These are phyloP conservation scores for Halcyon senegalensis DNA, from an alignment of 2,113 vertebrate species.

Conservation along the genomic window DNA sequence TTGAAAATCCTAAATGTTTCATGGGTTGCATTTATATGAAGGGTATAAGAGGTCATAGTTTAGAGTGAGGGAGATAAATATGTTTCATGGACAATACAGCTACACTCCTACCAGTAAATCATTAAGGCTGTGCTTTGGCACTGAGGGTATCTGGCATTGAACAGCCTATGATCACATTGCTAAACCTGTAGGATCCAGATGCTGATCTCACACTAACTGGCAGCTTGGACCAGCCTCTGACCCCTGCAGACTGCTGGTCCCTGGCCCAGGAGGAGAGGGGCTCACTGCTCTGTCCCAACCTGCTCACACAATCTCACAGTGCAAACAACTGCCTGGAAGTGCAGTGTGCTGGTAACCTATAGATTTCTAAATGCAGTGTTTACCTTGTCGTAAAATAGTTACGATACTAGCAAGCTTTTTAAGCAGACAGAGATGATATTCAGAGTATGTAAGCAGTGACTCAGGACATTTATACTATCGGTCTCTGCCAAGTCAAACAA, in stretches of 20 bases:
- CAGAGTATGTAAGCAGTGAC: slow-evolving; percentile 11
- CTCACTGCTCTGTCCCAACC: background rate
- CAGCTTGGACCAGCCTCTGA: background rate
- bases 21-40: background rate
- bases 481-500: slow-evolving; percentile 54
- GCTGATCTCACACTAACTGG: background rate
- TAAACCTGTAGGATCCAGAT: too few species aligned
- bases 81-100: background rate
- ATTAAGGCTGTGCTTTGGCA: background rate
- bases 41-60: background rate
- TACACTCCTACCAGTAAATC: background rate
- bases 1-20: background rate
- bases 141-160: background rate
- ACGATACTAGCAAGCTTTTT: background rate
- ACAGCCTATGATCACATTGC: too few species aligned
- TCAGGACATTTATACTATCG: slow-evolving; percentile 45
- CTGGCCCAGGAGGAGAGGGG: background rate
- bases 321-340: accelerated
- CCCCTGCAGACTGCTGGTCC: background rate
- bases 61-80: background rate
- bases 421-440: background rate
- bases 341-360: accelerated
- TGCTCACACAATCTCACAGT: accelerated
- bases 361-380: background rate
- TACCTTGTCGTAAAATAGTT: slow-evolving; percentile 1